A percentile compares a stretch with the other conserved stretches of the same genome.
phyloP scores from a whole-genome alignment of 2,797 vertebrate genomes.

The Allobates femoralis region DNA sequence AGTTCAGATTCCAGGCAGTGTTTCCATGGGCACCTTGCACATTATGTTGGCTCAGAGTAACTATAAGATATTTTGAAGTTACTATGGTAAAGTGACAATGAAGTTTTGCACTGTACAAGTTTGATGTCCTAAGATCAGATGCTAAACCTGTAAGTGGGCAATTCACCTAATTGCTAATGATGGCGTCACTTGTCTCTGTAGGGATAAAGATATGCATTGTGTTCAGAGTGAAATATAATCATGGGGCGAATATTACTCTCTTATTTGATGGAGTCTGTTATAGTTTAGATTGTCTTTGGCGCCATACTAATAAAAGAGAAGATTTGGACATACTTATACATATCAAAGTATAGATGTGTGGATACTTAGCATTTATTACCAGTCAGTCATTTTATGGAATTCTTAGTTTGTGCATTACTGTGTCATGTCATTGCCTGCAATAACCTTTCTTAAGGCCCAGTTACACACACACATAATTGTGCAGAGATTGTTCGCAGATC shows the following conservation, averaged over 20 bases:
- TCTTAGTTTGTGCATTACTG: neutral
- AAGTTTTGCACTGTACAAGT: neutral
- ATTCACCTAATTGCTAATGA: neutral
- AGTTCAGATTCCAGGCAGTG: neutral
- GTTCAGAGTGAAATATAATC: neutral
- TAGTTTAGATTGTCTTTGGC: too few species aligned
- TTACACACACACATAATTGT: too few species aligned
- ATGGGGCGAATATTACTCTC: neutral
- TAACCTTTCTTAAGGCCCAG: too few species aligned
- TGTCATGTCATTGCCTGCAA: too few species aligned
- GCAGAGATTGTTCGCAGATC: too few species aligned
- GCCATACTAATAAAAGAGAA: too few species aligned
- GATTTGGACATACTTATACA: too few species aligned
- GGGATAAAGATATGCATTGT: neutral
- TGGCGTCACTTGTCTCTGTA: neutral
- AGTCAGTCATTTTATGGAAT: neutral
- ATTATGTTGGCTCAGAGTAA: neutral
- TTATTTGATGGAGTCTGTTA: too few species aligned
- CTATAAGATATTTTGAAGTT: neutral
- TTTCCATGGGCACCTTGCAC: neutral
- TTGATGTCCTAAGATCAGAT: neutral
- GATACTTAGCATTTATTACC: too few species aligned
- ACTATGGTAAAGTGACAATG: neutral
- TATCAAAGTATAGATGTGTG: too few species aligned
- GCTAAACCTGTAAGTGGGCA: neutral